Conservation (phyloP, 2,888 invertebrate species). For the Laspeyria flexula region DNA sequence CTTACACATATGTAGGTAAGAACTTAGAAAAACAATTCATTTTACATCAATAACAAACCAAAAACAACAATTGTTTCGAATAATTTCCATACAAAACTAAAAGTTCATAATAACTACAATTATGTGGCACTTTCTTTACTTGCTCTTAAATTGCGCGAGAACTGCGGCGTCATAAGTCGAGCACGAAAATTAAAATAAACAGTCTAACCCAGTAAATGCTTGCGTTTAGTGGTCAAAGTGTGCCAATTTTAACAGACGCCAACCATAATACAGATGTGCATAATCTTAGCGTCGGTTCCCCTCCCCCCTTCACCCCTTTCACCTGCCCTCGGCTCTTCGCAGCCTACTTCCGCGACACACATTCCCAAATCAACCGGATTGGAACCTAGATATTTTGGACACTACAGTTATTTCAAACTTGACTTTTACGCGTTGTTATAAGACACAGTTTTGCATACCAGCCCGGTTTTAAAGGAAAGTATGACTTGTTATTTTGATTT, state of each 20-base stretch:
- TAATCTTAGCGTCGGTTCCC: slow-evolving; percentile 48
- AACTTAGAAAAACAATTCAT: too few relatives aligned
- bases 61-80: neutral
- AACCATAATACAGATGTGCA: slow-evolving; percentile 56
- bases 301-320: slow-evolving; percentile 42
- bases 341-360: slow-evolving; percentile 74
- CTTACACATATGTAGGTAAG: too few relatives aligned
- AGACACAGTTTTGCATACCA: slow-evolving; percentile 31
- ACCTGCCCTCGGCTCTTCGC: slow-evolving; percentile 49
- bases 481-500: slow-evolving; percentile 49
- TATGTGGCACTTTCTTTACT: slow-evolving; percentile 5
- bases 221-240: slow-evolving; percentile 34
- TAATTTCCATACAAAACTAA: neutral
- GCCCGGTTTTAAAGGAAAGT: slow-evolving; percentile 38
- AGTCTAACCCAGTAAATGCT: slow-evolving; percentile 6
- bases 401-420: slow-evolving; percentile 38
- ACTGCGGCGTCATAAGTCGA: slow-evolving; percentile 2
- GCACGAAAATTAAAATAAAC: slow-evolving; percentile 10
- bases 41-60: neutral
- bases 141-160: slow-evolving; percentile 8
- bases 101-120: neutral
- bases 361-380: slow-evolving; percentile 80
- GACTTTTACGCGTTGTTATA: slow-evolving; percentile 44
- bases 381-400: slow-evolving; percentile 74
- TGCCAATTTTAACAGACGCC: slow-evolving; percentile 46